Evolutionary conservation across 2,113 vertebrate species (phyloP).

Genomic region (Cricetomys ansorgei): DNA sequence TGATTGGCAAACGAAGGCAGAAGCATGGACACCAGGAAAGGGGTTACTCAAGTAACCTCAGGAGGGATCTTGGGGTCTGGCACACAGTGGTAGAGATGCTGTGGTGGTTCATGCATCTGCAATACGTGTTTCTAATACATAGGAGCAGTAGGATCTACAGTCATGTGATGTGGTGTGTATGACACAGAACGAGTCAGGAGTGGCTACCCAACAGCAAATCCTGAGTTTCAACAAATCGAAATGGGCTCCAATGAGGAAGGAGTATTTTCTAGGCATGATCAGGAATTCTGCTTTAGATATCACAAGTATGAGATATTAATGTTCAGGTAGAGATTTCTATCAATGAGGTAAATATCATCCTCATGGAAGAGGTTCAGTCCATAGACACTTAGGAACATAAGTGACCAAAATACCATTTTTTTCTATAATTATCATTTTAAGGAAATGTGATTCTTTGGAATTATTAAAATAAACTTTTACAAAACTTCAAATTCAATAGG

Average conservation of each 20-base stretch:
- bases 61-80: background rate
- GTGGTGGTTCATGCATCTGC: background rate
- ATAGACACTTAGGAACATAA: conserved; percentile 5
- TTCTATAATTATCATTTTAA: conserved; percentile 3
- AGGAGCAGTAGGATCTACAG: background rate
- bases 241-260: background rate
- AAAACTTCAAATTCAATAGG: background rate
- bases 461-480: conserved; percentile 11
- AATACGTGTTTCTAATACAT: background rate
- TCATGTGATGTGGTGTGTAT: background rate
- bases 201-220: background rate
- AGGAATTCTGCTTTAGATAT: background rate
- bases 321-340: background rate
- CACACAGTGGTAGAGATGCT: background rate
- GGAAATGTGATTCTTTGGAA: background rate
- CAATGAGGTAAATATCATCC: background rate
- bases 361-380: background rate
- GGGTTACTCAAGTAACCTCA: background rate
- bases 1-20: background rate
- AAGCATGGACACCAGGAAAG: background rate
- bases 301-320: background rate
- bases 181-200: background rate
- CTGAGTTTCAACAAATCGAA: background rate
- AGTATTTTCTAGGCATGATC: background rate
- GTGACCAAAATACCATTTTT: conserved; percentile 28